Percentiles rank a stretch among this genome's conserved stretches.
Evolutionary conservation across 2,113 vertebrate species (phyloP).

Genomic region (Xenopus tropicalis): UCB_Xtro_10.0 CM004449.2:112428501-112429000

Average conservation of each 20-base stretch:
- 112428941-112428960: constrained; percentile 7
- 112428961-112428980: not conserved
- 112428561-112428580: too few relatives aligned
- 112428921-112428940: not conserved
- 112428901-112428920: not conserved
- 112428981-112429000: not conserved
- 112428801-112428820: not conserved
- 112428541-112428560: too few relatives aligned
- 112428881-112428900: not conserved
- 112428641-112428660: too few relatives aligned
- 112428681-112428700: constrained; percentile 21
- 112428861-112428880: not conserved
- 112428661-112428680: constrained; percentile 23
- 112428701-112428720: constrained; percentile 9
- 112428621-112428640: too few relatives aligned
- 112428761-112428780: constrained; percentile 19
- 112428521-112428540: too few relatives aligned
- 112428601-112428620: too few relatives aligned
- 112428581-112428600: too few relatives aligned
- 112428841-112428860: not conserved
- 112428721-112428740: not conserved
- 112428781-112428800: not conserved
- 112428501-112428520: too few relatives aligned
- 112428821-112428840: not conserved
- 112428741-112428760: constrained; percentile 3